A percentile compares a stretch with the other conserved stretches of the same genome.
Conservation (phyloP, 2,888 invertebrate genomes). For the Meiosimyza decipiens region DNA sequence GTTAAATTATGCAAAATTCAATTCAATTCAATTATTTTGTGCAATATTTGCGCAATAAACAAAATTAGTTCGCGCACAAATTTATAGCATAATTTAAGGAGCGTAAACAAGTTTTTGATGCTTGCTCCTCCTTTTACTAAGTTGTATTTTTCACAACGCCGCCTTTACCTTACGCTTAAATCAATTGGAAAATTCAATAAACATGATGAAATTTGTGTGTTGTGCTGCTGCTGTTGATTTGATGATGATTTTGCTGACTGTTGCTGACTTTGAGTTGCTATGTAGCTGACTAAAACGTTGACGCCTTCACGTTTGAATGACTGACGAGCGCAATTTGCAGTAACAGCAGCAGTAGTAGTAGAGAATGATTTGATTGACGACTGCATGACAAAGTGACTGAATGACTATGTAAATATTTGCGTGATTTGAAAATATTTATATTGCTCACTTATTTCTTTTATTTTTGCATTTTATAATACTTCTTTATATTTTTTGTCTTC, state of each 20-base stretch:
- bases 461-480: not conserved
- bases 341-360: not conserved
- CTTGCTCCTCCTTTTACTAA: not conserved
- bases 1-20: too few species aligned
- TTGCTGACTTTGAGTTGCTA: not conserved
- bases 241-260: slow-evolving; percentile 5
- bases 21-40: too few species aligned
- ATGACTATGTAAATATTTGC: slow-evolving; percentile 24
- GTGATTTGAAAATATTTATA: slow-evolving; percentile 19
- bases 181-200: slow-evolving; percentile 23
- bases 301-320: not conserved
- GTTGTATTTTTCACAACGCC: not conserved
- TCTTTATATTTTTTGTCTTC: not conserved
- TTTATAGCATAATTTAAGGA: slow-evolving; percentile 20
- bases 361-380: not conserved
- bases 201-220: too few species aligned
- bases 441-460: slow-evolving; percentile 6
- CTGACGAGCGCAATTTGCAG: slow-evolving; percentile 16
- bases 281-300: not conserved
- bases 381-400: slow-evolving; percentile 8
- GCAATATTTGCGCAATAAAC: slow-evolving; percentile 14
- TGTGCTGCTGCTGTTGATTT: not conserved
- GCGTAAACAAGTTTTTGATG: not conserved
- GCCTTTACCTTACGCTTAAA: slow-evolving; percentile 4
- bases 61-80: slow-evolving; percentile 15